phyloP scores from a whole-genome alignment of 2,113 vertebrate species.

The Salvelinus sp. region DNA sequence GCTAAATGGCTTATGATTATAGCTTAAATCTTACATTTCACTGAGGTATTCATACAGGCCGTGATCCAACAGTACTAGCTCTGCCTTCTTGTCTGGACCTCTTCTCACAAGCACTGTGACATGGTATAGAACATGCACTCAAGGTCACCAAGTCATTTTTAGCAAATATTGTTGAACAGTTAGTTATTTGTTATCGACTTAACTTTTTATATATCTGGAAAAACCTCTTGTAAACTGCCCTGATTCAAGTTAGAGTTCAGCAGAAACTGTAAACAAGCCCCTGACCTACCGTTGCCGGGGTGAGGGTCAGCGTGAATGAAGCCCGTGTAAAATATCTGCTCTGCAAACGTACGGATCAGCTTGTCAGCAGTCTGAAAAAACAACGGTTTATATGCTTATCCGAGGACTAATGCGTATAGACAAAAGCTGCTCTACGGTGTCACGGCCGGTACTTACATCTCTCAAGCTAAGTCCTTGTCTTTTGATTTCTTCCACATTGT shows the following conservation, averaged over 20 bases:
- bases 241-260: background rate
- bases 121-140: background rate
- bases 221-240: background rate
- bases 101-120: constrained; percentile 81
- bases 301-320: constrained; percentile 93
- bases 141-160: background rate
- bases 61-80: constrained; percentile 86
- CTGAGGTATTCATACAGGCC: constrained; percentile 86
- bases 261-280: background rate
- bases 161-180: background rate
- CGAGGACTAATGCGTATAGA: background rate
- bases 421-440: background rate
- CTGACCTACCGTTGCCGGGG: constrained; percentile 83
- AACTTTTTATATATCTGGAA: too few species aligned
- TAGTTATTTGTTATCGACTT: background rate
- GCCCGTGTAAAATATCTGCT: constrained; percentile 90
- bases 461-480: constrained; percentile 75
- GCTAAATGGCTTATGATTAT: background rate
- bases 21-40: constrained; percentile 61
- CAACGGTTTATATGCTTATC: background rate
- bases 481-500: constrained; percentile 77
- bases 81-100: constrained; percentile 80
- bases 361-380: constrained; percentile 79
- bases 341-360: constrained; percentile 82
- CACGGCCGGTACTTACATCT: constrained; percentile 75